These are phyloP conservation scores for Pangasius krempfi DNA, from an alignment of 2,797 vertebrate species.

Conservation along the genomic window DNA sequence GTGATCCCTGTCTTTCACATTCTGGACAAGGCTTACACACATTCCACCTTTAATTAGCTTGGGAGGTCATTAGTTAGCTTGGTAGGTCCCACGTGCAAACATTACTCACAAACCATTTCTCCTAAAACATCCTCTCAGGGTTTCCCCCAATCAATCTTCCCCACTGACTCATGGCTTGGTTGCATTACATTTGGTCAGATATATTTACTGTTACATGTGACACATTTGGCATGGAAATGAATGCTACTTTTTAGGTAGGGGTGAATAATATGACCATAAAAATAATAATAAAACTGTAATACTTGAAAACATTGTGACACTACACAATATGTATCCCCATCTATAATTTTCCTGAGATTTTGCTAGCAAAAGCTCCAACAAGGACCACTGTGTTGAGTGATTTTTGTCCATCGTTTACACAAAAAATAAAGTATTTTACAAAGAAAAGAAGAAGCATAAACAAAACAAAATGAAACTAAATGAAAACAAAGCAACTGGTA, in stretches of 20 bases:
- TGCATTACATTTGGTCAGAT: neutral
- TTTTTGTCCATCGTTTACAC: neutral
- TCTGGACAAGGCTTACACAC: neutral
- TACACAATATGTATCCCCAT: neutral
- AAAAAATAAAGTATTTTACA: neutral
- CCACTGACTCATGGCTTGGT: neutral
- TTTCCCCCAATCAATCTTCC: neutral
- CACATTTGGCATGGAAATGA: neutral
- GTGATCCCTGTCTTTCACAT: neutral
- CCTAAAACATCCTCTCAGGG: neutral
- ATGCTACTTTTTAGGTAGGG: neutral
- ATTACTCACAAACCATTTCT: neutral
- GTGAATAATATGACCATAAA: neutral
- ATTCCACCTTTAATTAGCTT: constrained; percentile 11
- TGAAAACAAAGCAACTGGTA: neutral
- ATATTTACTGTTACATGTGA: neutral
- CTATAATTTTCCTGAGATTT: neutral
- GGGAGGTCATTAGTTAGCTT: neutral
- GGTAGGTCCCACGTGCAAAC: neutral
- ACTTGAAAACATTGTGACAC: neutral
- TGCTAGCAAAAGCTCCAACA: neutral
- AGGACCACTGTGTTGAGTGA: neutral
- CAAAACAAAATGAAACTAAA: neutral
- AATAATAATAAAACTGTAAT: neutral
- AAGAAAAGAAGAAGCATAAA: neutral